Evolutionary conservation across 2,888 invertebrate species (phyloP), one percentile per base, ranked within the genome.

Genomic region (Onthophagus sagittarius): DNA sequence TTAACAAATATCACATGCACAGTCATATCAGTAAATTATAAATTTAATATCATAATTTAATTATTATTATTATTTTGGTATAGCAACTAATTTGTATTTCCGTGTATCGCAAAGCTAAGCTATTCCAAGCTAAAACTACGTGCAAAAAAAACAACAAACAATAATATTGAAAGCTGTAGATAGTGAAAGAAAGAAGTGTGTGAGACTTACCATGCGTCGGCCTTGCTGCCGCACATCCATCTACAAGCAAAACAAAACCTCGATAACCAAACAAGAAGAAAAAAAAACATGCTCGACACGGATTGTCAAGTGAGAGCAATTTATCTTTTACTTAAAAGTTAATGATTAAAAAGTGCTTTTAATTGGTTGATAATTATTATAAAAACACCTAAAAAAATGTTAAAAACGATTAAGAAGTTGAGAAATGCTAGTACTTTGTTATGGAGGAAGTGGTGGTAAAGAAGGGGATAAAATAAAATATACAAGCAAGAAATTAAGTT

Each of bases 211-310:
- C 86, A 84, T 83, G 83, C 85, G 85, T 82, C 86, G 83, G 83
- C 85, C 84, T 83, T 85, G 85, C 82, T 86, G 85, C 84, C 85
- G 83, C 81, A 86, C 84, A 83, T 86, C 85, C 84, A 86, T 86
- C 86, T 86, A 86, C 85, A 86, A 86, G 85, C 85, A 86, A 85
- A 86, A 85, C 81, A 86, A 84, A 84, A 84, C 82, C 84, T 84
- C 82, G 84, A 82, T 85, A 82, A 83, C 81, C 80, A 80, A 82
- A 81, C 78, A 80, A 79, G 67, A 67, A 67, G 67, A 31, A 79
- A 76, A 77, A 77, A 78, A 76, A 76, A 75, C 77, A 77, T 78
- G 77, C 77, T 77, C 74, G 39, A 53, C 39, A 53, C 39, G 39
- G 9, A 7, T 53, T 53, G 11, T 23, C 23, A 53, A 53, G 39